These are phyloP conservation scores for Argya squamiceps DNA, from an alignment of 2,797 vertebrate genomes.

Conservation along the genomic window DNA sequence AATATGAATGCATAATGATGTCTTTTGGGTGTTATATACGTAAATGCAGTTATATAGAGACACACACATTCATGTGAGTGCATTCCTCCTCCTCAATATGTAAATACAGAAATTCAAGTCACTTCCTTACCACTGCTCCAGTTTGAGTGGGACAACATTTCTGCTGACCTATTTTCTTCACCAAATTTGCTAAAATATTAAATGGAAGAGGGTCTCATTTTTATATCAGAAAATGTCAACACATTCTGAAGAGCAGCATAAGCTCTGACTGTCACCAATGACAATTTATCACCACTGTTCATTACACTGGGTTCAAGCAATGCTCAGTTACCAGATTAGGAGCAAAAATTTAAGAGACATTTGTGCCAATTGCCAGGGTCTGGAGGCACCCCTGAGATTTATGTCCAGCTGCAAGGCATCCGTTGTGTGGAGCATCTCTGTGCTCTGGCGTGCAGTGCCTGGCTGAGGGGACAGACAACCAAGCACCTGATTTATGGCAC, in stretches of 20 bases:
- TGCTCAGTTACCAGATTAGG: not conserved
- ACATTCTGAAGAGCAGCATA: not conserved
- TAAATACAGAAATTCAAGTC: not conserved
- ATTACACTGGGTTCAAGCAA: not conserved
- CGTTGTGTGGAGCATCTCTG: not conserved
- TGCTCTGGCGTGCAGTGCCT: not conserved
- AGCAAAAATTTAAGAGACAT: not conserved
- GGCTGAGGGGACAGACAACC: not conserved
- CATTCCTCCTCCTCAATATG: not conserved
- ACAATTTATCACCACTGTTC: not conserved
- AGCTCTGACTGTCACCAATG: not conserved
- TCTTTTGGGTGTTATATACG: not conserved
- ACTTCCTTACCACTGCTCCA: not conserved
- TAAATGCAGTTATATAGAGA: not conserved
- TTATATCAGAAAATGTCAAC: not conserved
- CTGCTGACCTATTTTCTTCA: not conserved
- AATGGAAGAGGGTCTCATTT: not conserved
- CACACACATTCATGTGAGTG: not conserved
- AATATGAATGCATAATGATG: not conserved
- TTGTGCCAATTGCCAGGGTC: not conserved
- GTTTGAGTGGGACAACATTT: not conserved
- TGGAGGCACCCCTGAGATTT: not conserved
- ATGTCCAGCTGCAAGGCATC: not conserved
- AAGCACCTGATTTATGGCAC: not conserved
- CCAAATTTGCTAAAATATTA: not conserved